Percentiles rank a stretch among this genome's conserved stretches.
Conservation (phyloP, 2,113 vertebrate species). For the Cranoglanis bouderius region DNA sequence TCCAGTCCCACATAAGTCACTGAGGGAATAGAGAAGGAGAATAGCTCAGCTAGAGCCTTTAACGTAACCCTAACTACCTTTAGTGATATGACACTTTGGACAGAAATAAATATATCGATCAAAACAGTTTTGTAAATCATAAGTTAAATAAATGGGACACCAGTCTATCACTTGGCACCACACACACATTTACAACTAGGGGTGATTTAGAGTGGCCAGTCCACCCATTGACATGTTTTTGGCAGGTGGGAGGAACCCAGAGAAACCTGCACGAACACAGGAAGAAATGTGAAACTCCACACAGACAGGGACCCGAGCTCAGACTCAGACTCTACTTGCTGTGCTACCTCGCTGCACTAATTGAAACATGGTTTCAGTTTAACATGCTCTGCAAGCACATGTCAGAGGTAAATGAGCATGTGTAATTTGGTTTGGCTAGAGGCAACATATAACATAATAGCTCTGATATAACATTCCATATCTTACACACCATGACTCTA, state of each 20-base stretch:
- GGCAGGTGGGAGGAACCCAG: neutral
- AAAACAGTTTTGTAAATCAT: neutral
- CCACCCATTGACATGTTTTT: neutral
- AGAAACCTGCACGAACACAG: neutral
- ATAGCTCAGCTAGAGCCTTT: neutral
- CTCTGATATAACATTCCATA: neutral
- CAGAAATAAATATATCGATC: neutral
- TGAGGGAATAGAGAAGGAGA: neutral
- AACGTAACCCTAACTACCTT: no score
- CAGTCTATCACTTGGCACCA: neutral
- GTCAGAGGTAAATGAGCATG: neutral
- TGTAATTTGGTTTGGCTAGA: neutral
- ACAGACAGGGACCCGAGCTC: neutral
- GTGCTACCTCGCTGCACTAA: neutral
- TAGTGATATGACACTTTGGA: neutral
- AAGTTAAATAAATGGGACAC: neutral
- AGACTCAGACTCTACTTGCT: neutral
- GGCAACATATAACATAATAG: neutral
- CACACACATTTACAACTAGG: neutral
- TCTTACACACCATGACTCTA: neutral
- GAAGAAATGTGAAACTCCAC: slow-evolving; percentile 1
- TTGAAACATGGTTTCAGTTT: slow-evolving; percentile 1
- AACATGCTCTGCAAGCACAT: neutral
- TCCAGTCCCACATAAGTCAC: slow-evolving; percentile 6
- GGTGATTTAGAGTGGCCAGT: neutral